These are phyloP conservation scores for Eretmocerus hayati DNA, from an alignment of 2,888 invertebrate species.

Conservation along the genomic window DNA sequence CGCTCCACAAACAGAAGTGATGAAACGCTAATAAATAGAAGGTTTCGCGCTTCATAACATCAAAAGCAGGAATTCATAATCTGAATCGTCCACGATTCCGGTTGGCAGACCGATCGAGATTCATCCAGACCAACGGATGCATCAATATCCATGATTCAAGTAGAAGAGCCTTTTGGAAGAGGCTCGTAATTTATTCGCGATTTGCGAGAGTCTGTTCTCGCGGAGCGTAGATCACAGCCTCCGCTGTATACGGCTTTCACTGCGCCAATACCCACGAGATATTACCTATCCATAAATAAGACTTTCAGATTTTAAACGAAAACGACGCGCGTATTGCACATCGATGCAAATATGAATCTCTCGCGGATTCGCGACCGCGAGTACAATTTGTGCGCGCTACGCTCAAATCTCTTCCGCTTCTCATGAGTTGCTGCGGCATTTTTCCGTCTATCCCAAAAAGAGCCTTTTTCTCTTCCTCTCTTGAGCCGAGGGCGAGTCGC, in stretches of 20 bases:
- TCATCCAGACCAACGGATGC: too few relatives aligned
- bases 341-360: slow-evolving; percentile 8
- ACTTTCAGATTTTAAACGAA: not conserved
- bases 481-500: too few relatives aligned
- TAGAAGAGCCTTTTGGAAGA: too few relatives aligned
- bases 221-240: not conserved
- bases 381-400: not conserved
- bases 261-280: not conserved
- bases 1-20: too few relatives aligned
- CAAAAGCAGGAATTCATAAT: too few relatives aligned
- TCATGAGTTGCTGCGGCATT: slow-evolving; percentile 1
- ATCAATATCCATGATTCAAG: too few relatives aligned
- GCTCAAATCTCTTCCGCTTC: slow-evolving; percentile 6
- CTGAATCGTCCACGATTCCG: too few relatives aligned
- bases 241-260: not conserved
- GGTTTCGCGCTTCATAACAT: too few relatives aligned
- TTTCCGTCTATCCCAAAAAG: not conserved
- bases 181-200: too few relatives aligned
- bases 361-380: slow-evolving; percentile 1
- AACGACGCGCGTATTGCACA: not conserved
- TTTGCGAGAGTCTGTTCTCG: not conserved
- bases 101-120: too few relatives aligned
- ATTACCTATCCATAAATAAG: not conserved
- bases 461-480: too few relatives aligned
- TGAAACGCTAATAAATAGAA: too few relatives aligned